Evolutionary conservation across 2,888 invertebrate species (phyloP), one percentile per base, ranked within the genome.

Genomic region (Zhuqinia jingwanae): DNA sequence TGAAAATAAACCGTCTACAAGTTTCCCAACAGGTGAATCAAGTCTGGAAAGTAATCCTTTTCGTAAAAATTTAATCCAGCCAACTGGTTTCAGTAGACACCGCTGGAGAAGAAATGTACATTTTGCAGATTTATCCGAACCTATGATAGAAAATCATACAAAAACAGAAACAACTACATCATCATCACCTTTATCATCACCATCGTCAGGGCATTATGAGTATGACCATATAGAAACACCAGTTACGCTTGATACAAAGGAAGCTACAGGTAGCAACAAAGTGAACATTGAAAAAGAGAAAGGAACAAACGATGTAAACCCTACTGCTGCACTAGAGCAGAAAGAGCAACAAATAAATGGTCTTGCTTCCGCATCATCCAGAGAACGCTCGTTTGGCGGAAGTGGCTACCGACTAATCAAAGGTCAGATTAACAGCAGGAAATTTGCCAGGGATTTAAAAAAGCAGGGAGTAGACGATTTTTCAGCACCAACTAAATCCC

Each of bases 21-120:
- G 2, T 58, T 13, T 17, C 17, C 1, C 68, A 45, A 20, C 63
- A 8, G 63, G 8, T 8, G 36, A n/a, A 11, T 2, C 50, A 22
- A 27, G 47, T 45, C 45, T n/a, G 17, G 30, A 50, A 36, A 36
- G 5, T 22, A 65, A 6, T 17, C 68, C 68, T 20, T 22, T 45
- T 30, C 68, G 45, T 0, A 68, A 68, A 68, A 68, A 83, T 42
- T 45, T 85, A 10, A 73, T 80, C 22, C 86, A 86, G 30, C 13
- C 50, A 15, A 65, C 27, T 22, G 76, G 76, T 47, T 81, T 86
- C n/a, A 47, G 75, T 25, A 63, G 58, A 15, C 81, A 81, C 27
- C 86, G 86, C 17, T 86, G 80, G 86, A 86, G 81, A 27, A 20
- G 86, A 47, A 58, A 15, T 45, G n/a, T 22, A 22, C 25, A 73